These are phyloP conservation scores for Tympanuchus pallidicinctus DNA, from an alignment of 2,113 vertebrate genomes.

Conservation along the genomic window DNA sequence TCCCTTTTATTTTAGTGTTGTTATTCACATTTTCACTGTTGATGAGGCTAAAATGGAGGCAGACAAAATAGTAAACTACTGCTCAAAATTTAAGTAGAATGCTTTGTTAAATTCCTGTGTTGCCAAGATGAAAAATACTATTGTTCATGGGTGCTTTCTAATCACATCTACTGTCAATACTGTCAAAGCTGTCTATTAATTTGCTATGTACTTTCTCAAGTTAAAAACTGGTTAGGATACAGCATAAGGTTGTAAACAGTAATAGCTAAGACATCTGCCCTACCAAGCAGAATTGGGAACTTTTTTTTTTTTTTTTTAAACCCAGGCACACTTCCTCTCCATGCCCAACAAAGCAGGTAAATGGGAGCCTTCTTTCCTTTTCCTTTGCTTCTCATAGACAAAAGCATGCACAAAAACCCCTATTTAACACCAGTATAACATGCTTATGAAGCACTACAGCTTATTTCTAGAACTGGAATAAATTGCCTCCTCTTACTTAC, in stretches of 20 bases:
- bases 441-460: background rate
- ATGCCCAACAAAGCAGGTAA: background rate
- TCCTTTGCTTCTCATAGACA: background rate
- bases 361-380: background rate
- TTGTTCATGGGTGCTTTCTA: background rate
- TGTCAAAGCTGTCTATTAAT: background rate
- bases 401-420: background rate
- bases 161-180: background rate
- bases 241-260: background rate
- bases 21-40: background rate
- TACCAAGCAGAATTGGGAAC: background rate
- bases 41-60: background rate
- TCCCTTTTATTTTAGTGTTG: background rate
- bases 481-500: background rate
- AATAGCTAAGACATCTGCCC: background rate
- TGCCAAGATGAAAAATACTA: background rate
- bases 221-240: background rate
- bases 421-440: background rate
- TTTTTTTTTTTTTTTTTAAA: background rate
- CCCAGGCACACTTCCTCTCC: background rate
- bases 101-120: background rate
- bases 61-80: background rate
- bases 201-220: background rate
- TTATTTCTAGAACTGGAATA: background rate
- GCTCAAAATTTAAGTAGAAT: background rate